Conservation (phyloP, 2,113 vertebrate genomes). For the Petrocephalus microphthalmus region DNA sequence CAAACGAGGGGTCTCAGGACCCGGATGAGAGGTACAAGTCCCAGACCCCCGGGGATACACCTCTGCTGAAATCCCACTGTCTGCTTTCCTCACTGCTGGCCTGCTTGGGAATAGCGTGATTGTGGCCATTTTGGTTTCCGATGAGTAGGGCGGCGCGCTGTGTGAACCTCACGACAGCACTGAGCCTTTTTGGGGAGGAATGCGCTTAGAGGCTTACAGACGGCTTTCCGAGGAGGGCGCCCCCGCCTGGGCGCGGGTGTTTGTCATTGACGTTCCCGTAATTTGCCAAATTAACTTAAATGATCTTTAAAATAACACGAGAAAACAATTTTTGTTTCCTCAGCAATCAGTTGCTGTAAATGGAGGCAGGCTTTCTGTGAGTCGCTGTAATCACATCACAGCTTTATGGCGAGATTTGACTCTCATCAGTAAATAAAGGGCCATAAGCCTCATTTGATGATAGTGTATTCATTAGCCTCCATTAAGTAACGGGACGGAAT, state of each 20-base stretch:
- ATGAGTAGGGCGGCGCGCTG: background rate
- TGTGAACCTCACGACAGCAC: background rate
- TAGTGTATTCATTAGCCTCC: slow-evolving; percentile 38
- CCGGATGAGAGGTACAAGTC: background rate
- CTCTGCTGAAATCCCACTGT: background rate
- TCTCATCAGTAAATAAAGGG: slow-evolving; percentile 54
- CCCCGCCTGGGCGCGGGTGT: background rate
- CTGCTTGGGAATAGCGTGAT: background rate
- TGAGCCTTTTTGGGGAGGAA: background rate
- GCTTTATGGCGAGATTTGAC: slow-evolving; percentile 52
- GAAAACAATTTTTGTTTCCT: slow-evolving; percentile 40
- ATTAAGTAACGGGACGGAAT: slow-evolving; percentile 43
- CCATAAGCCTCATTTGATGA: slow-evolving; percentile 52
- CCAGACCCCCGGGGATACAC: background rate
- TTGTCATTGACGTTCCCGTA: slow-evolving; percentile 43
- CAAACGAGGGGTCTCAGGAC: background rate
- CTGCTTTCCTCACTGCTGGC: background rate
- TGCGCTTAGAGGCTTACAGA: background rate
- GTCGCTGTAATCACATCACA: slow-evolving; percentile 49
- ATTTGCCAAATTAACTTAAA: slow-evolving; percentile 46
- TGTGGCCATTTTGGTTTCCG: no score
- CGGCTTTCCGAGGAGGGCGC: background rate
- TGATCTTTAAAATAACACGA: slow-evolving; percentile 40
- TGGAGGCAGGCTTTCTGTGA: slow-evolving; percentile 45
- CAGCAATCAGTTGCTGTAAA: slow-evolving; percentile 53